Conservation (phyloP, 2,113 vertebrate genomes). For the Perccottus glenii region DNA sequence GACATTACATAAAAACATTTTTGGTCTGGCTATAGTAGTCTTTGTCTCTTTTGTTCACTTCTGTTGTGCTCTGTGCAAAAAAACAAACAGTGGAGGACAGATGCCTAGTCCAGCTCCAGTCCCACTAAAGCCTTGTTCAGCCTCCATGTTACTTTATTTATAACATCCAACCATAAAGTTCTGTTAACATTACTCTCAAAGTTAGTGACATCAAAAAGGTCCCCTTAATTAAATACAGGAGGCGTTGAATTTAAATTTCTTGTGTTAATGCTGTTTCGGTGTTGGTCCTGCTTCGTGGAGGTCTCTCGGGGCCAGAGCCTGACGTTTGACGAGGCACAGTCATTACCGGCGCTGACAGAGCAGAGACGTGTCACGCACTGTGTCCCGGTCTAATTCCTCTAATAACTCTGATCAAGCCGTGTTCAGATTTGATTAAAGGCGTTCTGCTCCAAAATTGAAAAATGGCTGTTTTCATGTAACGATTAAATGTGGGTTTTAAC, state of each 20-base stretch:
- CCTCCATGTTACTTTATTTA: too few species aligned
- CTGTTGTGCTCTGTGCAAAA: too few species aligned
- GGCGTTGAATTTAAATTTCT: neutral
- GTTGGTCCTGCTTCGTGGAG: neutral
- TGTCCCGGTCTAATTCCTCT: neutral
- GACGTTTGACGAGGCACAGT: conserved; percentile 2
- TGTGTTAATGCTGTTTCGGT: neutral
- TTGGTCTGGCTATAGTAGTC: too few species aligned
- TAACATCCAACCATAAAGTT: too few species aligned
- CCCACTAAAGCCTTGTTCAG: too few species aligned
- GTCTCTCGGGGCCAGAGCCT: neutral
- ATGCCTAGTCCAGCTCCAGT: too few species aligned
- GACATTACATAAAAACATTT: too few species aligned
- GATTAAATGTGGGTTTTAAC: conserved; percentile 6
- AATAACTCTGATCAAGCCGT: conserved; percentile 1
- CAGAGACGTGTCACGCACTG: neutral
- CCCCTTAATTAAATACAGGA: neutral
- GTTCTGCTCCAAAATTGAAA: neutral
- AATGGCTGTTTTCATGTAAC: conserved; percentile 8
- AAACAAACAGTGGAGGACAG: too few species aligned
- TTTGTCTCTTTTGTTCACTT: too few species aligned
- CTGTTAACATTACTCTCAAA: neutral
- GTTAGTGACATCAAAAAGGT: neutral
- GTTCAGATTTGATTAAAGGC: neutral
- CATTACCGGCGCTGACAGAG: conserved; percentile 2